Evolutionary conservation across 2,113 vertebrate species (phyloP), one percentile per base, ranked within the genome.

Genomic region (Tupaia tana): DNA sequence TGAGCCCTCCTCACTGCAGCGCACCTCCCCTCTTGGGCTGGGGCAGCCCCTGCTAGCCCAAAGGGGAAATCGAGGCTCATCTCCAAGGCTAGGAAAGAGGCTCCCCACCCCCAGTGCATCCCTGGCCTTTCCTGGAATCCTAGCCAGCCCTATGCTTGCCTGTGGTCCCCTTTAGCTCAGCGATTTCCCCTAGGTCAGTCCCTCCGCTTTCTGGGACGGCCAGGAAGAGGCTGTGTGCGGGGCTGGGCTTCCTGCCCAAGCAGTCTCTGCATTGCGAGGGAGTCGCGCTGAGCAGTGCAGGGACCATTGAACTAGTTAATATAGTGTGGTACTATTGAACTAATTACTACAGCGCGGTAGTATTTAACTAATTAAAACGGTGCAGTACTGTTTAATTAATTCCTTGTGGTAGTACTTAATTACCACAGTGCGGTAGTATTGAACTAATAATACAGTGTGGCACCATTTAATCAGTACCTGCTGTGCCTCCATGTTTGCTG

Each of bases 131-230:
- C 27, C 59, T 63, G 5, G 25, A 67, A 52, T 59, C 54, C 18
- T 15, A 13, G 8, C 31, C 5, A 19, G 29, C 18, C 58, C 29
- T 24, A 9, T 7, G 2, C 43, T 64, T 22, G 13, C 25, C 24
- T 0, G 0, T 11, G 12, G 27, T 27, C 7, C 10, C 7, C 54
- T 74, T 54, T 14, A 27, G 67, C 73, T 24, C 18, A 0, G 27
- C 3, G 59, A 7, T 29, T 3, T 19, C 29, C 31, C 29, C 22
- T 54, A 27, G 29, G 6, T 59, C 87, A 66, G 29, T 43, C 89
- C 10, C 69, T 91, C 70, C 43, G 70, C 75, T 10, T 63, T 6
- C 31, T 56, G 20, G 63, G n/a, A 61, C 11, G 70, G 52, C 20
- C 1, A 61, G 63, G 89, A 95, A 63, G 89, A 70, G 71, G 58